phyloP scores from a whole-genome alignment of 2,113 vertebrate species.

The Herpetotheres cachinnans region DNA sequence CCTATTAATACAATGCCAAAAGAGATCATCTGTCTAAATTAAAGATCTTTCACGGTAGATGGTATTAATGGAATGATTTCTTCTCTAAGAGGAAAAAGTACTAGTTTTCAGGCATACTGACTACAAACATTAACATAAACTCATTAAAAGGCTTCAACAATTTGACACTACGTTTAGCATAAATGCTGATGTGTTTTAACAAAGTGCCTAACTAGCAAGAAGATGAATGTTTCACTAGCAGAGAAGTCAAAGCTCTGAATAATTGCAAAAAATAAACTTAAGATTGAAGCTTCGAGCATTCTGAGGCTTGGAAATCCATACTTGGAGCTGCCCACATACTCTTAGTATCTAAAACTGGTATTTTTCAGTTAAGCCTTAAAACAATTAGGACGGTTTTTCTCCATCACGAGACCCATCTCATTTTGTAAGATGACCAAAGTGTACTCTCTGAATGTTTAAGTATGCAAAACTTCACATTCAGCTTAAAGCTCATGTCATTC shows the following conservation, averaged over 20 bases:
- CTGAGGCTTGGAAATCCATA: neutral
- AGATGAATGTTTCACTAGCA: neutral
- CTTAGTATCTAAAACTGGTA: neutral
- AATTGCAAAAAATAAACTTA: neutral
- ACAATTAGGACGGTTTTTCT: neutral
- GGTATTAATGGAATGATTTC: neutral
- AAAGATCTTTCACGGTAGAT: neutral
- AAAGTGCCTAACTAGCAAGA: neutral
- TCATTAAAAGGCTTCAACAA: neutral
- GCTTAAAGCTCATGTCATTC: neutral
- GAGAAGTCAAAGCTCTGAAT: neutral
- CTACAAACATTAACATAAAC: neutral
- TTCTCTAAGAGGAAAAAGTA: neutral
- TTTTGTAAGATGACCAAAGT: neutral
- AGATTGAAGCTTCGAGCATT: neutral
- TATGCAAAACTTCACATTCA: neutral
- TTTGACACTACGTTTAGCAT: neutral
- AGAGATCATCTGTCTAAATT: neutral
- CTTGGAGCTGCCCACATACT: neutral
- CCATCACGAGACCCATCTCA: neutral
- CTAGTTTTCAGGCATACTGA: neutral
- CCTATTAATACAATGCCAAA: neutral
- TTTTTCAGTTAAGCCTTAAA: neutral
- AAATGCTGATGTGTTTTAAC: neutral
- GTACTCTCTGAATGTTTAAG: neutral